phyloP scores from a whole-genome alignment of 1,140 invertebrate species.

The Aphidius gifuensis region DNA sequence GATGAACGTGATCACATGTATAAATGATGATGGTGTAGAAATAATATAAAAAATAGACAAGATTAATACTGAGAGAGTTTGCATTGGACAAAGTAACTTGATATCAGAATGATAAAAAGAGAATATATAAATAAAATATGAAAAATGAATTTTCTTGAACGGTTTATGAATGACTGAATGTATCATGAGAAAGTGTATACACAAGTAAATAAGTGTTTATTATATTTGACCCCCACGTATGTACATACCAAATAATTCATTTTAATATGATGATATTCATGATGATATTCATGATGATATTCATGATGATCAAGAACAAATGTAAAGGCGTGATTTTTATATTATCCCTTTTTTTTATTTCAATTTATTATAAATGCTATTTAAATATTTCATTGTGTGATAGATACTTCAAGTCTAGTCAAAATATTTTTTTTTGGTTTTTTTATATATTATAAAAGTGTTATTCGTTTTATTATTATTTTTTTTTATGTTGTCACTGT shows the following conservation, averaged over 20 bases:
- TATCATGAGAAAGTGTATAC: too few species aligned
- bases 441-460: background rate
- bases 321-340: slow-evolving; percentile 10
- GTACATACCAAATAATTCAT: slow-evolving; percentile 4
- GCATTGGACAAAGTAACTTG: too few species aligned
- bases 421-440: background rate
- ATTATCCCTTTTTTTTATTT: slow-evolving; percentile 2
- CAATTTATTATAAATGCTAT: background rate
- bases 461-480: background rate
- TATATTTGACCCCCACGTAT: too few species aligned
- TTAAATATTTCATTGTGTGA: slow-evolving; percentile 8
- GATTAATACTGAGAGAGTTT: too few species aligned
- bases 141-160: too few species aligned
- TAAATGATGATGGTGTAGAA: too few species aligned
- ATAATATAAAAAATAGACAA: too few species aligned
- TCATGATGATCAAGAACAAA: slow-evolving; percentile 11
- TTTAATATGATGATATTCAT: slow-evolving; percentile 8
- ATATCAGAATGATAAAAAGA: too few species aligned
- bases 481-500: background rate
- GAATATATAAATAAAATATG: too few species aligned
- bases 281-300: slow-evolving; percentile 15
- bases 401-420: slow-evolving; percentile 2
- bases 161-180: too few species aligned
- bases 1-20: too few species aligned
- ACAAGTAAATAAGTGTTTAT: too few species aligned